phyloP scores from a whole-genome alignment of 2,113 vertebrate genomes.

The Formicarius rufipectus region DNA sequence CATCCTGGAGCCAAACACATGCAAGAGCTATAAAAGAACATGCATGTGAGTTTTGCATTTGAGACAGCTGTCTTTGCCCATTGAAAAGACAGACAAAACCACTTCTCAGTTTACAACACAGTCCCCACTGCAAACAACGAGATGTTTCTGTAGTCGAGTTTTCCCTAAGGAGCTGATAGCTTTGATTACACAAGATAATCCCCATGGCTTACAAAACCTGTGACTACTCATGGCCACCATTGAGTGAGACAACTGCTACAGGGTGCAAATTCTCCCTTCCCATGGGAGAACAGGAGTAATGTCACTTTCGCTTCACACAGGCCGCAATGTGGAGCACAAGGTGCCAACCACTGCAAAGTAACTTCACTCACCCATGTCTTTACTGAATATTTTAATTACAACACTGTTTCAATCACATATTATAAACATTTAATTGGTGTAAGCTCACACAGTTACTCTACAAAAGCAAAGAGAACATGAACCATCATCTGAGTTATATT shows the following conservation, averaged over 20 bases:
- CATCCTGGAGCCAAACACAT: background rate
- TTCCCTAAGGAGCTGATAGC: background rate
- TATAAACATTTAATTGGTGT: background rate
- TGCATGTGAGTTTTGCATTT: accelerated
- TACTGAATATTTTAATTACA: background rate
- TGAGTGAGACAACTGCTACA: accelerated
- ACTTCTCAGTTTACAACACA: background rate
- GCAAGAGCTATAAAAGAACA: background rate
- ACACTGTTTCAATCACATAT: background rate
- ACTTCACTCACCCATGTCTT: background rate
- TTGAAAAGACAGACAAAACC: background rate
- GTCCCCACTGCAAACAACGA: background rate
- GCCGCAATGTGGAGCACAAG: background rate
- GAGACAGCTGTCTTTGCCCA: background rate
- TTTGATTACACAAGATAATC: background rate
- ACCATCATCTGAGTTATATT: background rate
- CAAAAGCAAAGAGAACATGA: background rate
- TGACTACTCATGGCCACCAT: accelerated
- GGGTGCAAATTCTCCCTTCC: background rate
- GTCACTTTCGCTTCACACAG: background rate
- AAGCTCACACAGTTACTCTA: background rate
- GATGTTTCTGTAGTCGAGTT: background rate
- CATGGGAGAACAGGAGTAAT: background rate
- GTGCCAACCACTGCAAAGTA: background rate
- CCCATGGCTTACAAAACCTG: background rate